Evolutionary conservation across 1,140 invertebrate genomes (phyloP), one percentile per base, ranked within the genome.

Genomic region (Atopsyche davidsoni): DNA sequence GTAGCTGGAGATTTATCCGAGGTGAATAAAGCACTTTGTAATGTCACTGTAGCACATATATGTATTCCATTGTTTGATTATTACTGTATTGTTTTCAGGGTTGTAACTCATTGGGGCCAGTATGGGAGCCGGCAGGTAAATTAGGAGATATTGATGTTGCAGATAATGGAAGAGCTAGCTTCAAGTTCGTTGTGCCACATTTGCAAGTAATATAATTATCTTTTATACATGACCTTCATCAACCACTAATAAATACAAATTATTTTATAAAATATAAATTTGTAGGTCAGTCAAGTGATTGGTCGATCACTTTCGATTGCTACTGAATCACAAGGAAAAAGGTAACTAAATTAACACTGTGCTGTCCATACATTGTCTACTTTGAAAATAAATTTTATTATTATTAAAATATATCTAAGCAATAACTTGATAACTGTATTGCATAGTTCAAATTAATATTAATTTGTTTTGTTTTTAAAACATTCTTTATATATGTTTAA

Each of bases 101-200:
- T 6, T 58, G 55, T 44, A 39, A 58, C 9, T 58, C 55, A 31
- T 38, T 58, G 38, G 55, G 55, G 46, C 51, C 55, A 14, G 28
- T 58, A 13, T 51, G 40, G 47, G 11, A 53, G 34, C 55, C 55
- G 13, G 17, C 13, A n/a, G 55, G 55, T 23, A 43, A 53, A 13
- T 36, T 58, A 13, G 51, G 51, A 21, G 43, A 50, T 17, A 43
- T 58, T 25, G 43, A 21, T 25, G 49, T 39, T 7, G 55, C 31
- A 28, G 4, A 19, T 25, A 51, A 47, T 51, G 55, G 55, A 21
- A 45, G 55, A 40, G 28, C 55, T 14, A 44, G 22, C 32, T 58
- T 58, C 17, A 58, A 58, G 51, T 58, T 58, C 51, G 11, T 42
- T 24, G 35, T 53, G 22, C 51, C 51, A 24, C 13, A 51, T n/a